Conservation (phyloP, 2,113 vertebrate genomes). For the Myotis yumanensis region DNA sequence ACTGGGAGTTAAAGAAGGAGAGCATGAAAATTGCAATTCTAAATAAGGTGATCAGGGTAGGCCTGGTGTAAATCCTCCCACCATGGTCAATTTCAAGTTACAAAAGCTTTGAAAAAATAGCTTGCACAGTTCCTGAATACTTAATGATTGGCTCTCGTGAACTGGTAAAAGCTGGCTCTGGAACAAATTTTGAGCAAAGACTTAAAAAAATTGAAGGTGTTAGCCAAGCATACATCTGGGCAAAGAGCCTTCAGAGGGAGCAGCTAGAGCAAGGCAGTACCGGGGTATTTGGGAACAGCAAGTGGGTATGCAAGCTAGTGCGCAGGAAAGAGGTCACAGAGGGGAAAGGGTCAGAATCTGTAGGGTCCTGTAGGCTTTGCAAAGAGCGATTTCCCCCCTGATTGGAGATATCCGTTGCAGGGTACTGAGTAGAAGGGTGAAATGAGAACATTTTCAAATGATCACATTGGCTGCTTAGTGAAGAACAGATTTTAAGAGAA, state of each 20-base stretch:
- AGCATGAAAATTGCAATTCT: background rate
- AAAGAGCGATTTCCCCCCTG: background rate
- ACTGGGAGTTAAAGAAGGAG: background rate
- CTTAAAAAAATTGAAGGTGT: background rate
- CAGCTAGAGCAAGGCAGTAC: background rate
- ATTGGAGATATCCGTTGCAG: background rate
- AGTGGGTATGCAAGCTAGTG: background rate
- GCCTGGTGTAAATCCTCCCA: background rate
- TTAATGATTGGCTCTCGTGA: background rate
- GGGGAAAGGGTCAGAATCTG: background rate
- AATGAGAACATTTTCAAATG: background rate
- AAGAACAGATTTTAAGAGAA: constrained; percentile 3
- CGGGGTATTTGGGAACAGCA: background rate
- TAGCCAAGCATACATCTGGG: background rate
- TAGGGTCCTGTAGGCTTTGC: background rate
- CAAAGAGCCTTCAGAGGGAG: background rate
- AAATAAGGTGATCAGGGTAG: background rate
- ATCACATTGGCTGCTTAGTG: background rate
- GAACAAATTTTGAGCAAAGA: background rate
- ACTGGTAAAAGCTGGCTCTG: background rate
- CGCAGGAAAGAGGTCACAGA: background rate
- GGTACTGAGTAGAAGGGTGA: background rate
- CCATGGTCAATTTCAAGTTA: background rate
- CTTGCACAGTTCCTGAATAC: background rate
- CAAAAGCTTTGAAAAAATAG: background rate